A percentile compares a stretch with the other conserved stretches of the same genome.
phyloP scores from a whole-genome alignment of 2,888 invertebrate species.

The Lingula anatina region DNA sequence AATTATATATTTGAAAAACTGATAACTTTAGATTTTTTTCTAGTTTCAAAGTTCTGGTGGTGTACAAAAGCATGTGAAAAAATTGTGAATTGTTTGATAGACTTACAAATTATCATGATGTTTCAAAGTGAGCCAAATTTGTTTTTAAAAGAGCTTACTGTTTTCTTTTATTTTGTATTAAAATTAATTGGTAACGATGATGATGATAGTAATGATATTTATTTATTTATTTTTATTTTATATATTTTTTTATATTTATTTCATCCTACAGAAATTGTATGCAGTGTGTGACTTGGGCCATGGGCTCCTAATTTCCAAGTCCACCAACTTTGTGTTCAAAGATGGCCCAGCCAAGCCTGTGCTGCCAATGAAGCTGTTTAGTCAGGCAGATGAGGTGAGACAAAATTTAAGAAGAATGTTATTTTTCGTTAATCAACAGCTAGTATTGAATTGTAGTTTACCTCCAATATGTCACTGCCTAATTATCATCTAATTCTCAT shows the following conservation, averaged over 20 bases:
- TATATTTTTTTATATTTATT: conserved; percentile 5
- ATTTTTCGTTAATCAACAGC: too few species aligned
- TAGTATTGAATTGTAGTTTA: too few species aligned
- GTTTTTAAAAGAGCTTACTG: too few species aligned
- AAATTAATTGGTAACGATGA: neutral
- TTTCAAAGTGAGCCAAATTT: too few species aligned
- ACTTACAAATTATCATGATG: too few species aligned
- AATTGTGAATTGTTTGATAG: neutral
- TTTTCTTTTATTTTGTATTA: too few species aligned
- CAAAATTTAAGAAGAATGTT: too few species aligned
- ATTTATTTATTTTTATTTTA: conserved; percentile 2
- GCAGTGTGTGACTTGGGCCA: conserved; percentile 92
- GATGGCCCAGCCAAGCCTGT: conserved; percentile 66
- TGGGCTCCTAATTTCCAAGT: conserved; percentile 81
- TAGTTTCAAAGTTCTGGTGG: too few species aligned
- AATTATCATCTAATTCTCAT: too few species aligned
- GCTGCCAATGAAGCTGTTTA: conserved; percentile 59
- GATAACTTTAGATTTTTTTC: neutral
- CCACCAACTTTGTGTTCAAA: conserved; percentile 80
- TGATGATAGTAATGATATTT: too few species aligned
- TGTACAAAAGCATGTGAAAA: too few species aligned
- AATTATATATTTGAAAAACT: neutral
- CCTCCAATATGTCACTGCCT: too few species aligned
- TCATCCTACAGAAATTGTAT: conserved; percentile 80
- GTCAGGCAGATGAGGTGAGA: conserved; percentile 43